Evolutionary conservation across 2,797 vertebrate genomes (phyloP).

Genomic region (Tapirus indicus): DNA sequence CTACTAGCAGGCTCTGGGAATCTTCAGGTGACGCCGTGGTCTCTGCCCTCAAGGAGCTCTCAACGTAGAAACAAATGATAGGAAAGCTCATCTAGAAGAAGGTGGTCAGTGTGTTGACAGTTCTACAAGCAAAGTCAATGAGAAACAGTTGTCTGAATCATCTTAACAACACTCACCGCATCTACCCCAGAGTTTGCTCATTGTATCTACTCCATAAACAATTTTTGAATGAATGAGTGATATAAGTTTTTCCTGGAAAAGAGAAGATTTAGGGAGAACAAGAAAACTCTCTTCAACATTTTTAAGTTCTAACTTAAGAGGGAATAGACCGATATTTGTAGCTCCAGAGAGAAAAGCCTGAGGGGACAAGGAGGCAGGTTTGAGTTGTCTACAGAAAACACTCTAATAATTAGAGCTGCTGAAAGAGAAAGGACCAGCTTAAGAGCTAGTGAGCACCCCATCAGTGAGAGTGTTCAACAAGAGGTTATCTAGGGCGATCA

Average conservation of each 20-base stretch:
- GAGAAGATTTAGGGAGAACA: neutral
- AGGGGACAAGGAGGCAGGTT: neutral
- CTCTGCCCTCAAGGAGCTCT: neutral
- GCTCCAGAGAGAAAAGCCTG: neutral
- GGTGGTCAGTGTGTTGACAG: neutral
- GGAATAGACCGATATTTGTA: neutral
- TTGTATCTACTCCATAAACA: neutral
- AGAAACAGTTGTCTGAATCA: neutral
- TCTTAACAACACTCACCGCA: neutral
- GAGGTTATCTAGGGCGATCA: neutral
- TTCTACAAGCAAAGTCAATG: neutral
- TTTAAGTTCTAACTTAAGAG: slow-evolving; percentile 47
- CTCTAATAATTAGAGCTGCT: neutral
- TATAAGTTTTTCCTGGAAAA: neutral
- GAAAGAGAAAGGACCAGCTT: neutral
- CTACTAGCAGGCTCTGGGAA: neutral
- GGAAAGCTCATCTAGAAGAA: neutral
- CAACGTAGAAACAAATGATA: neutral
- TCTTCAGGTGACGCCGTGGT: neutral
- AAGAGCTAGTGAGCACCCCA: neutral
- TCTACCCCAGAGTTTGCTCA: neutral
- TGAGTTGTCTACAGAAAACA: neutral
- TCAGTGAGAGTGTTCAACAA: neutral
- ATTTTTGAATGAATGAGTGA: slow-evolving; percentile 13
- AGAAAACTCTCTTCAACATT: neutral